Conservation (phyloP, 2,888 invertebrate species). For the Diaphora mendica region DNA sequence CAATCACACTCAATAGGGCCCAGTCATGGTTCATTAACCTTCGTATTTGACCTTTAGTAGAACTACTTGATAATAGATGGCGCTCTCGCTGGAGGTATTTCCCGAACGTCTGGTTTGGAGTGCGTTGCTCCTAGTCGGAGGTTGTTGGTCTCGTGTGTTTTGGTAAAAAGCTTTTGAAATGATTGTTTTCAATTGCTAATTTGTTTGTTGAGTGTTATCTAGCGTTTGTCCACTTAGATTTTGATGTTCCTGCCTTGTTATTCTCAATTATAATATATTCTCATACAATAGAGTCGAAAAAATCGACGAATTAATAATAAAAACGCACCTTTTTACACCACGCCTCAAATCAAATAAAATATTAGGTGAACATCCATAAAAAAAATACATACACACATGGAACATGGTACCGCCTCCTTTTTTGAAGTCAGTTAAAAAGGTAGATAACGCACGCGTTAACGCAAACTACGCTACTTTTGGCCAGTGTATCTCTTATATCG, state of each 20-base stretch:
- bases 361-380: no score
- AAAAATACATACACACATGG: no score
- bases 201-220: slow-evolving; percentile 27
- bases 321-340: neutral
- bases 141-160: slow-evolving; percentile 65
- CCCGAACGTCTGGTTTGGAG: slow-evolving; percentile 59
- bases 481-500: no score
- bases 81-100: slow-evolving; percentile 55
- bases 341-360: no score
- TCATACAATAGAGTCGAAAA: neutral
- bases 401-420: no score
- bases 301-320: neutral
- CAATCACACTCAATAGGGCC: slow-evolving; percentile 49
- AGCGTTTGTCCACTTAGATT: neutral
- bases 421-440: no score
- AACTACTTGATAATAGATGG: slow-evolving; percentile 60
- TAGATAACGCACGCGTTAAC: no score
- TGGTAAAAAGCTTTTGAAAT: slow-evolving; percentile 39
- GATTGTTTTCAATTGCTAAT: slow-evolving; percentile 34
- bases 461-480: no score
- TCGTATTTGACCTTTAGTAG: slow-evolving; percentile 57
- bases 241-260: neutral
- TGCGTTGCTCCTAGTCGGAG: slow-evolving; percentile 69
- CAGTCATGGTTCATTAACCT: slow-evolving; percentile 56
- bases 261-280: neutral